phyloP scores from a whole-genome alignment of 1,140 invertebrate species.

The Polypedilum pembai region DNA sequence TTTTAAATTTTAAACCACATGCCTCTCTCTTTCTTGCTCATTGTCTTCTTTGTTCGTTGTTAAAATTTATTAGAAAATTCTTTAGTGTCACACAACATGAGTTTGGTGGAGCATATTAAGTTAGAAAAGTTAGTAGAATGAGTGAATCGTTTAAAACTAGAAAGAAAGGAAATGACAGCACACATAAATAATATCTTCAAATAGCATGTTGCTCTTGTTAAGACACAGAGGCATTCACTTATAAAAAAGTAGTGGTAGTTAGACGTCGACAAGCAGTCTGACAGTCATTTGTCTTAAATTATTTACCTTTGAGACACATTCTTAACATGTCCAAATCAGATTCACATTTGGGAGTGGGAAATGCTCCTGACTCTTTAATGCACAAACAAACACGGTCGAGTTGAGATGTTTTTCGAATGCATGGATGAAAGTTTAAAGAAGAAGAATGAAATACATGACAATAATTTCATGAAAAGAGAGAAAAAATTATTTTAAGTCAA shows the following conservation, averaged over 20 bases:
- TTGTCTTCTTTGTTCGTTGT: background rate
- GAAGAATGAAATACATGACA: too few species aligned
- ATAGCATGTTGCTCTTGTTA: conserved; percentile 2
- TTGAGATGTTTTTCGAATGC: too few species aligned
- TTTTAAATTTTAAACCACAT: too few species aligned
- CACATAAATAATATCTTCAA: background rate
- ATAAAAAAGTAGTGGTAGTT: background rate
- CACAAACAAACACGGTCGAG: too few species aligned
- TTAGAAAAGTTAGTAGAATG: background rate
- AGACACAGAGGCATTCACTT: background rate
- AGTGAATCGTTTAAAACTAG: background rate
- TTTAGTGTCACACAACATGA: conserved; percentile 11
- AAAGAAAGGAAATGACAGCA: background rate
- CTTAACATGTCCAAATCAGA: conserved; percentile 40
- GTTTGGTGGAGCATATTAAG: conserved; percentile 9
- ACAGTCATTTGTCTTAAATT: conserved; percentile 20
- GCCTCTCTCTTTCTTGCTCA: too few species aligned
- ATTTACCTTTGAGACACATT: conserved; percentile 41
- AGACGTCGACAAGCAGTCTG: conserved; percentile 24
- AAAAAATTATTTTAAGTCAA: too few species aligned
- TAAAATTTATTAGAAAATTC: conserved; percentile 20
- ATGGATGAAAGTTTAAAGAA: too few species aligned
- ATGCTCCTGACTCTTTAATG: conserved; percentile 10
- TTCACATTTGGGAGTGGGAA: conserved; percentile 30
- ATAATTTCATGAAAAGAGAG: too few species aligned